Conservation (phyloP, 2,113 vertebrate species). For the Ornithorhynchus anatinus region DNA sequence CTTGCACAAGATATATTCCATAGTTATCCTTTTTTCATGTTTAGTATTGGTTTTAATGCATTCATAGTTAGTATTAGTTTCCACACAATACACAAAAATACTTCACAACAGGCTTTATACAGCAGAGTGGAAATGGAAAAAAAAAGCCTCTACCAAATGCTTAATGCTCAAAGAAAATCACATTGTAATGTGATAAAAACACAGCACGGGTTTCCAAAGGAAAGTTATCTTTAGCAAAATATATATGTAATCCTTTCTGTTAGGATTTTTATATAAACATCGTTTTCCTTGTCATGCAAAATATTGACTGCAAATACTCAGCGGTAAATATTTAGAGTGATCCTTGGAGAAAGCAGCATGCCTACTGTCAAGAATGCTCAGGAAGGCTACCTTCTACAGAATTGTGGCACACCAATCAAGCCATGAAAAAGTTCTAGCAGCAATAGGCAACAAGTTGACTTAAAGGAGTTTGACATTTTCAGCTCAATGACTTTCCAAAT, state of each 20-base stretch:
- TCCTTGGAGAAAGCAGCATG: constrained; percentile 33
- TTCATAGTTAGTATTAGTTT: not conserved
- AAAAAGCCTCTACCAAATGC: rapidly evolving
- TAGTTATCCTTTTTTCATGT: not conserved
- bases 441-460: not conserved
- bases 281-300: not conserved
- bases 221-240: too few species aligned
- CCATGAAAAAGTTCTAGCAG: not conserved
- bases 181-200: not conserved
- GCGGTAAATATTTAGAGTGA: not conserved
- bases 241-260: not conserved
- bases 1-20: not conserved
- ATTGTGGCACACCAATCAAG: not conserved
- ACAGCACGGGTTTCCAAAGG: rapidly evolving
- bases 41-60: not conserved
- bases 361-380: not conserved
- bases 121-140: rapidly evolving
- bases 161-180: not conserved
- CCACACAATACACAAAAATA: not conserved
- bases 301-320: not conserved
- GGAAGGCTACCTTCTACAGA: not conserved
- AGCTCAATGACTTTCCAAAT: not conserved
- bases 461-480: not conserved
- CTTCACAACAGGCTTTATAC: not conserved
- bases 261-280: not conserved